phyloP scores from a whole-genome alignment of 2,113 vertebrate species.

The Gorilla gorilla region DNA sequence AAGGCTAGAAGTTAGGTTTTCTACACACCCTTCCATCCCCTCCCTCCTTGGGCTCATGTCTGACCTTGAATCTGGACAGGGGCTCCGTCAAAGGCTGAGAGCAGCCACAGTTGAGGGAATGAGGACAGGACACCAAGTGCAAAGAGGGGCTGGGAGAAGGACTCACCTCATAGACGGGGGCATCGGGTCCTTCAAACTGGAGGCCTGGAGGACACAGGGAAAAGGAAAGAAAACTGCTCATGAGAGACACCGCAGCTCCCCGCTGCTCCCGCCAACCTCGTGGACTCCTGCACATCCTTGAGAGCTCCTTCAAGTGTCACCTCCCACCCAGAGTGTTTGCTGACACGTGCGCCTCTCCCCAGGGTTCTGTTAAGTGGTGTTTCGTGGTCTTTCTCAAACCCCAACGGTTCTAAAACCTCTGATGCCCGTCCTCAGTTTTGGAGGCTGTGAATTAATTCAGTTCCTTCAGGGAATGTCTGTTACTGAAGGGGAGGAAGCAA shows the following conservation, averaged over 20 bases:
- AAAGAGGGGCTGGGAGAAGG: background rate
- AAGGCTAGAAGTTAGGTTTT: background rate
- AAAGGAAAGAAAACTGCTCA: background rate
- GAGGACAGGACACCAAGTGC: background rate
- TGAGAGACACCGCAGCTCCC: background rate
- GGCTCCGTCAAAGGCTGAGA: background rate
- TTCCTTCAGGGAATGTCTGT: background rate
- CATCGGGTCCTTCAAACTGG: conserved; percentile 63
- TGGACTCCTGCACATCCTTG: background rate
- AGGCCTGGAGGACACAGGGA: conserved; percentile 57
- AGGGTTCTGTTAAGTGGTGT: background rate
- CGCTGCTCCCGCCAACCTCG: background rate
- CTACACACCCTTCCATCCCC: too few species aligned
- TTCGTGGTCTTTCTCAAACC: background rate
- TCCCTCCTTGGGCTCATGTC: background rate
- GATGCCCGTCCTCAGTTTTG: background rate
- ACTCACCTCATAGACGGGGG: conserved; percentile 54
- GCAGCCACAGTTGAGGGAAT: background rate
- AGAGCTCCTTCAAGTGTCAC: background rate
- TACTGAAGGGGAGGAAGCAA: background rate
- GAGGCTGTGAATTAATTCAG: background rate
- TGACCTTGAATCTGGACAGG: background rate
- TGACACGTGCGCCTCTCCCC: background rate
- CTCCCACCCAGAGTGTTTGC: background rate
- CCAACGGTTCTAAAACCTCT: background rate